Percentiles rank a stretch among this genome's conserved stretches.
phyloP scores from a whole-genome alignment of 2,888 invertebrate genomes.

The Ormia ochracea region DNA sequence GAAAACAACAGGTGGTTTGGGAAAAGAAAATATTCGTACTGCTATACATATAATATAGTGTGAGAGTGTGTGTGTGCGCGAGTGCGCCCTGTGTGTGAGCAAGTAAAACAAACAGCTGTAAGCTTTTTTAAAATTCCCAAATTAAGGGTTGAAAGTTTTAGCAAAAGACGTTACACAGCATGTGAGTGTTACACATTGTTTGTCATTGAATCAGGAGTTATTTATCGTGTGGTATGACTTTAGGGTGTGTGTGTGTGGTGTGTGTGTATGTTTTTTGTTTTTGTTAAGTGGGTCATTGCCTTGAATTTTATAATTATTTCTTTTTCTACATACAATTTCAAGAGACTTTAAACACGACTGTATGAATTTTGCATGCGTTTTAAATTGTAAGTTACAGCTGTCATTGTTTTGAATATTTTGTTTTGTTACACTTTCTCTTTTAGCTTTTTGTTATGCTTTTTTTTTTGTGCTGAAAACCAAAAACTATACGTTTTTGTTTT shows the following conservation, averaged over 20 bases:
- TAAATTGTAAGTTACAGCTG: constrained; percentile 44
- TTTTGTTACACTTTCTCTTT: constrained; percentile 67
- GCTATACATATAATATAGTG: no score
- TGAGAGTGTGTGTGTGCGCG: no score
- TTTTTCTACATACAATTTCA: no score
- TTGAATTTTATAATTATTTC: constrained; percentile 49
- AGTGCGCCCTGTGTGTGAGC: no score
- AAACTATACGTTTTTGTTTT: not conserved
- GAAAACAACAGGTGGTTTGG: constrained; percentile 36
- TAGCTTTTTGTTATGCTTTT: not conserved
- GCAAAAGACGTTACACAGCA: not conserved
- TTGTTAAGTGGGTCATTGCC: constrained; percentile 74
- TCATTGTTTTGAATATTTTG: constrained; percentile 34
- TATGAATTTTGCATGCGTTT: not conserved
- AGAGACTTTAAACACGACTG: not conserved
- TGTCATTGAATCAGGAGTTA: not conserved
- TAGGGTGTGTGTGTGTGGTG: not conserved
- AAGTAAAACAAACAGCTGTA: constrained; percentile 35
- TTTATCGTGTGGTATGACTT: not conserved
- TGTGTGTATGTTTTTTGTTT: constrained; percentile 2
- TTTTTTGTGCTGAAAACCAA: not conserved
- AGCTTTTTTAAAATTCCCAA: not conserved
- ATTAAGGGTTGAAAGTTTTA: not conserved
- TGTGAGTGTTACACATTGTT: not conserved
- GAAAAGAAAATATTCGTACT: not conserved